Evolutionary conservation across 2,797 vertebrate genomes (phyloP), one percentile per base, ranked within the genome.

Genomic region (Ceryle rudis): DNA sequence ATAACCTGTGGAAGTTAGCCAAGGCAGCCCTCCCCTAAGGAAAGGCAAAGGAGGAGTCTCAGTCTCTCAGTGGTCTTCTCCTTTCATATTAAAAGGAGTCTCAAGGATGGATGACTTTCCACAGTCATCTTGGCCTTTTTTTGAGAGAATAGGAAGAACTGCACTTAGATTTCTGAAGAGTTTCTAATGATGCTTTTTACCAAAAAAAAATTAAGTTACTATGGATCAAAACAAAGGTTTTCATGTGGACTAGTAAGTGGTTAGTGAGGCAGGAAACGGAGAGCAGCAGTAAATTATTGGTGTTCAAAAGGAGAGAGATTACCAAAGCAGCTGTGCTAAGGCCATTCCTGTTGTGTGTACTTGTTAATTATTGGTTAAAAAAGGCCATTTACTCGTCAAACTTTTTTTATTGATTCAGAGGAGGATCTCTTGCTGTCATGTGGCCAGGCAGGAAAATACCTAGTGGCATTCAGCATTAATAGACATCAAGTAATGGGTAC

Each of bases 311-410:
- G 12, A 85, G 66, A 62, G 26, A 72, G 31, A 47, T 64, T 65
- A 65, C 14, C 21, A 57, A 65, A 90, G 46, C 21, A 90, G 13
- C 60, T 70, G 8, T 74, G 35, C 47, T 44, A 41, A 39, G 46
- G 15, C 44, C 39, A 42, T 31, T 44, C 35, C 20, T 74, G 26
- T 39, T 75, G 49, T 67, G 29, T 23, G n/a, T 44, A 4, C 14
- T 26, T 14, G 20, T 60, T 47, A 54, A 35, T 22, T 9, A 54
- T 28, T 66, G 52, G 14, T 51, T 15, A 60, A 82, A 47, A 67
- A 8, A 3, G 0, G 1, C 6, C 6, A 26, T 70, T 61, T 62
- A 33, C 28, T 46, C n/a, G 47, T 66, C 23, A 18, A 55, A 31
- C 21, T 21, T 23, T 87, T 58, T 91, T 51, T 60, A 72, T 28